A percentile compares a stretch with the other conserved stretches of the same genome.
Evolutionary conservation across 2,888 invertebrate genomes (phyloP).

Genomic region (Chymomyza caudatula): DNA sequence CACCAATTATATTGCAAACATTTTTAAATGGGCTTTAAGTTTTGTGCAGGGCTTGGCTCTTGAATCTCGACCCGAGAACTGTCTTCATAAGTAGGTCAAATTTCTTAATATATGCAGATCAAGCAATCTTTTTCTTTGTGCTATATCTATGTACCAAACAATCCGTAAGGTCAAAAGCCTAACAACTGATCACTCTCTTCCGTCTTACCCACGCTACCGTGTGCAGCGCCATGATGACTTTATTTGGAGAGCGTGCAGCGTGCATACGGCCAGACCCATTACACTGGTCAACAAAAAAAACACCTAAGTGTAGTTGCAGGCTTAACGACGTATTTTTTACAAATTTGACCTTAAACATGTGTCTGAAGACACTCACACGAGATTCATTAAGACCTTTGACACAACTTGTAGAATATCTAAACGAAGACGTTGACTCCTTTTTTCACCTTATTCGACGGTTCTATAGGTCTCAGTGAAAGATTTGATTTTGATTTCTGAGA

Average conservation of each 20-base stretch:
- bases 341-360: too few species aligned
- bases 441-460: too few species aligned
- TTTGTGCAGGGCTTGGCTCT: background rate
- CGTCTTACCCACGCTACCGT: background rate
- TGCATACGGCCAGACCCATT: background rate
- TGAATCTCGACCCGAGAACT: background rate
- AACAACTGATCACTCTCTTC: background rate
- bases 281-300: background rate
- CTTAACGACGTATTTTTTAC: too few species aligned
- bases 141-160: background rate
- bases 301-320: too few species aligned
- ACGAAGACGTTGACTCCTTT: too few species aligned
- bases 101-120: background rate
- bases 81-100: background rate
- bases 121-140: background rate
- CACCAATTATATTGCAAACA: conserved; percentile 63
- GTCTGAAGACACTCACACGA: too few species aligned
- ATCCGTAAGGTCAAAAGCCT: background rate
- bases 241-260: background rate
- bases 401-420: too few species aligned
- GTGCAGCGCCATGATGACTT: background rate
- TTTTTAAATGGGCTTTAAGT: conserved; percentile 18
- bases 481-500: too few species aligned
- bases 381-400: too few species aligned
- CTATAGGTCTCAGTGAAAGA: too few species aligned